Percentiles rank a stretch among this genome's conserved stretches.
Evolutionary conservation across 2,797 vertebrate species (phyloP).

Genomic region (Heteromormyrus szaboi): DNA sequence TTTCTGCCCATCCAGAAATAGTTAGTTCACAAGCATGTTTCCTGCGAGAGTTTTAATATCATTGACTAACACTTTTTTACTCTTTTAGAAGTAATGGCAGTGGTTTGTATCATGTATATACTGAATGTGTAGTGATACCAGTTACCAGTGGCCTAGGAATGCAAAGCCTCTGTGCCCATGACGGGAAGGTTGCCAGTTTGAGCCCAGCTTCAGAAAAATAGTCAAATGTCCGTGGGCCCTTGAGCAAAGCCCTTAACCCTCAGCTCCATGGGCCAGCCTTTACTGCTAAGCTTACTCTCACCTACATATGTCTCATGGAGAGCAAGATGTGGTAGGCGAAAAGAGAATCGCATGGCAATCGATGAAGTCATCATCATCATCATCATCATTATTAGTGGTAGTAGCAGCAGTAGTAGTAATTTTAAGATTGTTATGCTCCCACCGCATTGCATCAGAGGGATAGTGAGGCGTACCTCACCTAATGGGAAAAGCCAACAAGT

Average conservation of each 20-base stretch:
- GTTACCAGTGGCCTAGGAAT: neutral
- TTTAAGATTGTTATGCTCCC: neutral
- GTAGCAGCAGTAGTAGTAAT: neutral
- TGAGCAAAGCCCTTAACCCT: no score
- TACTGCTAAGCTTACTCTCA: no score
- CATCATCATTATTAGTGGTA: neutral
- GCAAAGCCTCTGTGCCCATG: no score
- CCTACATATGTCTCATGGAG: no score
- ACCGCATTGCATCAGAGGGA: neutral
- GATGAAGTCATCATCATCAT: neutral
- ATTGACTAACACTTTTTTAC: neutral
- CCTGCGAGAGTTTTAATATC: neutral
- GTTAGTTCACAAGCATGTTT: neutral
- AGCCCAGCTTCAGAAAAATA: no score
- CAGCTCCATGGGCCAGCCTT: no score
- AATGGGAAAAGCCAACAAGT: neutral
- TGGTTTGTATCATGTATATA: neutral
- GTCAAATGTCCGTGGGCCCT: no score
- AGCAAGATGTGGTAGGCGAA: no score
- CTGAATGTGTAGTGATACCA: neutral
- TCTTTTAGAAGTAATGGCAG: neutral
- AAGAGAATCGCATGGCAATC: no score
- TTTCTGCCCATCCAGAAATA: neutral
- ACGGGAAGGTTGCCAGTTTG: no score
- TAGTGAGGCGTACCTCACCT: neutral